Base-by-base conservation (phyloP, 1,140 invertebrate genomes). In the Pararge aegeria region DNA sequence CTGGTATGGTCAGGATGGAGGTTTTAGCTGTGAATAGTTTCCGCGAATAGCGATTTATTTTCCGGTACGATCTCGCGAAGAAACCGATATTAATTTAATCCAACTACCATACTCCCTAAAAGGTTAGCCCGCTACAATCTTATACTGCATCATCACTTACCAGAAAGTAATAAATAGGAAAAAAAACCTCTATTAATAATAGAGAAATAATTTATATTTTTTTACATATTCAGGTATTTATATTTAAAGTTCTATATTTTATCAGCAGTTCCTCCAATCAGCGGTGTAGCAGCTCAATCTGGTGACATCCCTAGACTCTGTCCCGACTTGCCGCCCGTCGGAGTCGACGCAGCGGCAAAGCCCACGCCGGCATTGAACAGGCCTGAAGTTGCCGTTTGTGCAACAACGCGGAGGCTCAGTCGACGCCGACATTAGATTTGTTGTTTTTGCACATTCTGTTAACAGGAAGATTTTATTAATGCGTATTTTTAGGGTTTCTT, bases 311-410 rank as follows among this genome's bases (percentile, higher is more conserved):
- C 55, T 49, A 0, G 76, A 61, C 61, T 92, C 90, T 30, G 49
- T 54, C 3, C 67, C 87, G 5, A 79, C 49, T 76, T 93, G 93
- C 46, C 90, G 76, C 1, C 93, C 93, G 68, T 93, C 87, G 1
- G 60, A 38, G 68, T 93, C 90, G 0, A 94, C 93, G 70, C 93
- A 94, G 37, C 91, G 90, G 69, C 93, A 94, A 20, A 78, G 42
- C 0, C 92, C 91, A 7, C 91, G 77, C 9, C 91, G 85, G 71
- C 93, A 94, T 70, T 94, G 93, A 50, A 91, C 78, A 0, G 60
- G 46, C 56, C 90, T 73, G 70, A 92, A 94, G 74, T 93, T 94
- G 10, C 93, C 93, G 77, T 92, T 93, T 16, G 61, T 55, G 64
- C 91, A 92, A 66, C 93, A 94, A 0, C 77, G 66, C 0, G 93